Conservation (phyloP, 2,797 vertebrate species). For the Glyptemys insculpta region DNA sequence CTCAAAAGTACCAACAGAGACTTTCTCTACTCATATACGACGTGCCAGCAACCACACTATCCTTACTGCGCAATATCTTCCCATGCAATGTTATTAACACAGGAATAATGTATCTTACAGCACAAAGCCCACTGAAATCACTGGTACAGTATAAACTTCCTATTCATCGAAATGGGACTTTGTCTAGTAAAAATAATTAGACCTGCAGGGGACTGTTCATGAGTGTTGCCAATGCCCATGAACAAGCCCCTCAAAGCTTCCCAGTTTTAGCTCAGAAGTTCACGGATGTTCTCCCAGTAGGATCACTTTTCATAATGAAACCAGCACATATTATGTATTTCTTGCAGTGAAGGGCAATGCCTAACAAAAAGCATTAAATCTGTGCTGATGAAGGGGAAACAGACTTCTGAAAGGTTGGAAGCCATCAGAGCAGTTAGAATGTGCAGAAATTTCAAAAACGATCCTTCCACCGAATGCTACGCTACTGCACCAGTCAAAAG, state of each 20-base stretch:
- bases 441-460: conserved; percentile 39
- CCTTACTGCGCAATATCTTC: conserved; percentile 20
- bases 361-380: conserved; percentile 60
- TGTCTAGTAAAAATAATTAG: conserved; percentile 75
- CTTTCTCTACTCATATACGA: not conserved
- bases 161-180: conserved; percentile 44
- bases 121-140: conserved; percentile 28
- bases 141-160: conserved; percentile 1
- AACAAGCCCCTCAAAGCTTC: conserved; percentile 71
- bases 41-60: conserved; percentile 3
- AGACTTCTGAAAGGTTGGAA: conserved; percentile 55
- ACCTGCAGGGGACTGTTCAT: conserved; percentile 74
- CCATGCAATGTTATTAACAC: not conserved
- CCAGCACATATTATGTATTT: conserved; percentile 37
- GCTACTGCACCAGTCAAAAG: conserved; percentile 50
- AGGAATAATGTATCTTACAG: not conserved
- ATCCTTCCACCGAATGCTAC: conserved; percentile 62
- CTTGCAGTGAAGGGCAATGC: conserved; percentile 52
- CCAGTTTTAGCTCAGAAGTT: conserved; percentile 69
- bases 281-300: conserved; percentile 64
- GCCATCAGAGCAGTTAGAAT: conserved; percentile 45
- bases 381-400: conserved; percentile 31
- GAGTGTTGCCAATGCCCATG: conserved; percentile 59
- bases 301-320: conserved; percentile 45
- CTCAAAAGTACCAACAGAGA: not conserved